phyloP scores from a whole-genome alignment of 2,888 invertebrate species.

The Lymantria monacha region DNA sequence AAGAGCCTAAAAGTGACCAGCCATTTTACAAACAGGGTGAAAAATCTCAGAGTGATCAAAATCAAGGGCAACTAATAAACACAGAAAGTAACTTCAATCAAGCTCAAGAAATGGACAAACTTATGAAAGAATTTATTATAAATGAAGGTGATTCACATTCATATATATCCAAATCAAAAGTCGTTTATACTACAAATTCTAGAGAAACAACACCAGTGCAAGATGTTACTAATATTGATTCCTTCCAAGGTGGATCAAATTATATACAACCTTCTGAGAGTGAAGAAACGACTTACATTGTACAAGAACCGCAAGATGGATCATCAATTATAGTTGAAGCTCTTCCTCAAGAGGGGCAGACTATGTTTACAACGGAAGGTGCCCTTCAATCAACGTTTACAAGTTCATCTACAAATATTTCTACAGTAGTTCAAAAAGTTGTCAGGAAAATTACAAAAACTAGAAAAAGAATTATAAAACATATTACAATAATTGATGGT shows the following conservation, averaged over 20 bases:
- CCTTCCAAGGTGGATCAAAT: constrained; percentile 34
- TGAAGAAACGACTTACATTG: constrained; percentile 36
- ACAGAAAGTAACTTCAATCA: constrained; percentile 26
- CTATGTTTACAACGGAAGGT: constrained; percentile 39
- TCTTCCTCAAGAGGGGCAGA: constrained; percentile 35
- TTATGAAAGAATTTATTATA: constrained; percentile 53
- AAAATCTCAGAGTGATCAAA: constrained; percentile 18
- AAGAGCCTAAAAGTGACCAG: constrained; percentile 21
- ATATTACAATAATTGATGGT: constrained; percentile 90
- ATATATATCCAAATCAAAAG: constrained; percentile 21
- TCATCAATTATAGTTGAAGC: constrained; percentile 11
- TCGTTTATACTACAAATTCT: constrained; percentile 26
- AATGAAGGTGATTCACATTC: constrained; percentile 41
- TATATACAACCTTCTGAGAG: constrained; percentile 14
- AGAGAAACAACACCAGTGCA: constrained; percentile 39
- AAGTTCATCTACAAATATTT: constrained; percentile 50
- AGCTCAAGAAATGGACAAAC: constrained; percentile 36
- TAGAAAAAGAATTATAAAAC: constrained; percentile 87
- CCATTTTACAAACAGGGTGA: constrained; percentile 22
- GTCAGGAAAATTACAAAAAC: constrained; percentile 88
- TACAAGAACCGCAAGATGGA: constrained; percentile 51
- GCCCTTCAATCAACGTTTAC: constrained; percentile 46
- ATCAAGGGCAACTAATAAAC: constrained; percentile 17
- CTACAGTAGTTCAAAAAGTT: constrained; percentile 89
- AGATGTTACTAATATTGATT: constrained; percentile 38